A percentile compares a stretch with the other conserved stretches of the same genome.
Conservation (phyloP, 2,113 vertebrate genomes). For the Monopterus albus region DNA sequence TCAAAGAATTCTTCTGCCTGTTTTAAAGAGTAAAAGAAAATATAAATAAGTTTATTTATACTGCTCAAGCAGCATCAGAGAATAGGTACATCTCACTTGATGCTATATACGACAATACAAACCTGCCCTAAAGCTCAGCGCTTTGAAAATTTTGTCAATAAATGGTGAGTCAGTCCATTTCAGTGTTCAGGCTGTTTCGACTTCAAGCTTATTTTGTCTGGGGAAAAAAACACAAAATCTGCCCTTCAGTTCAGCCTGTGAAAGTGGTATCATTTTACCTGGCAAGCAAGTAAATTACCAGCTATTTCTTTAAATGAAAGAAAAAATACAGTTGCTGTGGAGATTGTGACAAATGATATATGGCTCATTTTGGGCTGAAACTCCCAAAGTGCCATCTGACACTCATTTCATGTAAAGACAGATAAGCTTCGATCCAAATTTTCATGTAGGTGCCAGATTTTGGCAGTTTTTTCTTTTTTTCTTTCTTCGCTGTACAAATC, state of each 20-base stretch:
- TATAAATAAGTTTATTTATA: slow-evolving; percentile 6
- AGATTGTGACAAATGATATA: background rate
- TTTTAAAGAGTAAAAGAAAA: background rate
- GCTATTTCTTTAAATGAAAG: background rate
- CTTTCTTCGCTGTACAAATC: background rate
- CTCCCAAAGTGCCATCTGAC: slow-evolving; percentile 6
- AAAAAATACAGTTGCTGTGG: background rate
- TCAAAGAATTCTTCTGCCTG: background rate
- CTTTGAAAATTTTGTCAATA: slow-evolving; percentile 1
- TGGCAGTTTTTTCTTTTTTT: background rate
- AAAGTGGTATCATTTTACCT: background rate
- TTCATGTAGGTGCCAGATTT: background rate
- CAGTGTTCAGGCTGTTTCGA: background rate
- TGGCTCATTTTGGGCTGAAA: slow-evolving; percentile 6
- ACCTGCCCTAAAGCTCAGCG: background rate
- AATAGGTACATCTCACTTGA: background rate
- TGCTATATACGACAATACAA: background rate
- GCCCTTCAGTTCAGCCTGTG: background rate
- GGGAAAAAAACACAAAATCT: background rate
- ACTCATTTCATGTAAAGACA: background rate
- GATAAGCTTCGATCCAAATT: background rate
- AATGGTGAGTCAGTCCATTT: background rate
- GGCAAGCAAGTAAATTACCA: background rate
- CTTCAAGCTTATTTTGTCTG: background rate
- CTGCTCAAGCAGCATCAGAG: background rate